Conservation (phyloP, 2,888 invertebrate genomes). For the Cancer borealis region DNA sequence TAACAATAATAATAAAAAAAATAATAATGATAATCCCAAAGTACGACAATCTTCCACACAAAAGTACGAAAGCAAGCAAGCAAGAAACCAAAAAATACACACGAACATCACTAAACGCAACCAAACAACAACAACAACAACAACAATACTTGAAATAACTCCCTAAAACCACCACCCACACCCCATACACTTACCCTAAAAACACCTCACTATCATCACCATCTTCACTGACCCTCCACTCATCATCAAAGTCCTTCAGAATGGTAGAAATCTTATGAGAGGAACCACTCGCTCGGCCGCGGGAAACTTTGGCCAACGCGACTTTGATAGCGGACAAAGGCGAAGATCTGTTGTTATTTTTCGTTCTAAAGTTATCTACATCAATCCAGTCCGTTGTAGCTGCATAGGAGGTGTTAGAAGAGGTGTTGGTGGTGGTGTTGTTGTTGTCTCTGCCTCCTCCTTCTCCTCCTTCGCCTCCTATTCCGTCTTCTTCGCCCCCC, state of each 20-base stretch:
- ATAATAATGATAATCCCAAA: too few relatives aligned
- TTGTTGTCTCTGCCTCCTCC: slow-evolving; percentile 48
- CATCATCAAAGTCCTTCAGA: slow-evolving; percentile 59
- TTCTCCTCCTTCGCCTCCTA: background rate
- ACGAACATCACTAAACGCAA: background rate
- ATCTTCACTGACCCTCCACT: slow-evolving; percentile 58
- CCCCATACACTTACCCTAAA: slow-evolving; percentile 25
- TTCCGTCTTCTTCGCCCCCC: background rate
- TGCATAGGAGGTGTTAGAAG: background rate
- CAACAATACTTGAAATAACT: background rate
- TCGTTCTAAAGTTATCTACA: slow-evolving; percentile 58
- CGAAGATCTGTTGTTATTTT: background rate
- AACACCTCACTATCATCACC: slow-evolving; percentile 9
- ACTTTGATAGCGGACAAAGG: slow-evolving; percentile 55
- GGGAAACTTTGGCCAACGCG: slow-evolving; percentile 54
- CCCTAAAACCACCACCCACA: background rate
- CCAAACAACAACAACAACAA: background rate
- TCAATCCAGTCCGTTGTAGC: slow-evolving; percentile 58
- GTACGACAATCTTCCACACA: too few relatives aligned
- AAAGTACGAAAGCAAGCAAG: background rate
- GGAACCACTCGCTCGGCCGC: slow-evolving; percentile 4
- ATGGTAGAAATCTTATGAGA: slow-evolving; percentile 58
- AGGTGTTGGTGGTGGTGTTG: background rate
- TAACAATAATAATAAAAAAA: too few relatives aligned
- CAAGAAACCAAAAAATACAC: background rate